Conservation (phyloP, 1,140 invertebrate genomes). For the Sinella curviseta region DNA sequence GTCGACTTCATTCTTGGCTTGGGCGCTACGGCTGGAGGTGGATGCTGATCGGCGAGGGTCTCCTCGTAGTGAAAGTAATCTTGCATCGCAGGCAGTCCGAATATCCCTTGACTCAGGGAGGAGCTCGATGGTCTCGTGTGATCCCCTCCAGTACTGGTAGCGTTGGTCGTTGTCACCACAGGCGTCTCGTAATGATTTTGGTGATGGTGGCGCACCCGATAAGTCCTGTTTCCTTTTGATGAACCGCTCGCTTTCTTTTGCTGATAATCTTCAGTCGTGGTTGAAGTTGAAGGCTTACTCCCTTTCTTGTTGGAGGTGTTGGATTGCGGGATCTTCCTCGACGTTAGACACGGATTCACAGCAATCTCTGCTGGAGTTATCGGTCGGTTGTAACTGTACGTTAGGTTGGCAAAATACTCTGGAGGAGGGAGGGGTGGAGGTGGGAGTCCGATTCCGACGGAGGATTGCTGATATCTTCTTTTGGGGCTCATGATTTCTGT, state of each 20-base stretch:
- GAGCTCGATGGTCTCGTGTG: neutral
- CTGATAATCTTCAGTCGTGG: no score
- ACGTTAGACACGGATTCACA: neutral
- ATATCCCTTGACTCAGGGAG: neutral
- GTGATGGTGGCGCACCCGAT: neutral
- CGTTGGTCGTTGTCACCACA: no score
- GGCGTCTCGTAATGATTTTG: constrained; percentile 7
- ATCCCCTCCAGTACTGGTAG: neutral
- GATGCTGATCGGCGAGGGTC: neutral
- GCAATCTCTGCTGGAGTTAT: neutral
- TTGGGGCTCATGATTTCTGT: neutral
- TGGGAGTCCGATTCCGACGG: neutral
- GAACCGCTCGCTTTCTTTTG: no score
- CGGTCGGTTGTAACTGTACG: neutral
- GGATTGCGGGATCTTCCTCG: neutral
- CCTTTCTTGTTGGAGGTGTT: no score
- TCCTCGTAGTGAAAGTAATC: neutral
- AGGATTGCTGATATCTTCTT: neutral
- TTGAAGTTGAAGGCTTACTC: no score
- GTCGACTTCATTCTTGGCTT: neutral
- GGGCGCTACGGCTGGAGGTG: neutral
- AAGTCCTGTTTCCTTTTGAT: neutral
- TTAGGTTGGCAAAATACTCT: neutral
- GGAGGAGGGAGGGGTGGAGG: neutral
- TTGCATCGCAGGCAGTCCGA: neutral